phyloP scores from a whole-genome alignment of 2,888 invertebrate genomes.

The Agonopterix subpropinquella region DNA sequence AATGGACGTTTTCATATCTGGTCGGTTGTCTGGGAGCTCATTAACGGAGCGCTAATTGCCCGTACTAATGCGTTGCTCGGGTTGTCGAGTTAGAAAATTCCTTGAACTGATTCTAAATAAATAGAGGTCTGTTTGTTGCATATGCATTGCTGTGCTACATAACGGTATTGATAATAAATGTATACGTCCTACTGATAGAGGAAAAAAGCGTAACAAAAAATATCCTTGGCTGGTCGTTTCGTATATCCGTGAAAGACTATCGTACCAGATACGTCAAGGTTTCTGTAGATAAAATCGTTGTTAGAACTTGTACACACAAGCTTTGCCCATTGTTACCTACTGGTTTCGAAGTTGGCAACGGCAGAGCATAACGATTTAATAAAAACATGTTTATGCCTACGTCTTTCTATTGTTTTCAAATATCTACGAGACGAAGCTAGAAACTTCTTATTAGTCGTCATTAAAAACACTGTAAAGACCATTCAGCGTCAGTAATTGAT shows the following conservation, averaged over 20 bases:
- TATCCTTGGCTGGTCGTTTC: constrained; percentile 11
- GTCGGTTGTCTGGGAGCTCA: constrained; percentile 55
- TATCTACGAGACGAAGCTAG: too few species aligned
- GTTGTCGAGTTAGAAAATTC: constrained; percentile 56
- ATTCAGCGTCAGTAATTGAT: constrained; percentile 3
- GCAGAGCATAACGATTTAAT: too few species aligned
- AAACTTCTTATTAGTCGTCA: too few species aligned
- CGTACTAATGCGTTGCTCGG: constrained; percentile 57
- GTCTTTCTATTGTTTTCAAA: too few species aligned
- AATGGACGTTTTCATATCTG: constrained; percentile 29
- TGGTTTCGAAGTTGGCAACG: too few species aligned
- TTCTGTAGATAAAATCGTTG: constrained; percentile 7
- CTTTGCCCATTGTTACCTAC: neutral
- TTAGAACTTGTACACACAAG: constrained; percentile 2
- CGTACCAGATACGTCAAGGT: constrained; percentile 13
- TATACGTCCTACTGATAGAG: constrained; percentile 1
- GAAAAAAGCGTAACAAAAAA: constrained; percentile 9
- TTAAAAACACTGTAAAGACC: too few species aligned
- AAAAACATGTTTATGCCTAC: too few species aligned
- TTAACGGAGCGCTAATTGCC: constrained; percentile 68
- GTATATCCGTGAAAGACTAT: constrained; percentile 13
- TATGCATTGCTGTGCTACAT: neutral
- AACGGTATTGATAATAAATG: neutral
- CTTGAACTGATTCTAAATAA: constrained; percentile 61
- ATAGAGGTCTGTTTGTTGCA: constrained; percentile 25